Conservation (phyloP, 2,888 invertebrate species). For the Dendrolimus houi region DNA sequence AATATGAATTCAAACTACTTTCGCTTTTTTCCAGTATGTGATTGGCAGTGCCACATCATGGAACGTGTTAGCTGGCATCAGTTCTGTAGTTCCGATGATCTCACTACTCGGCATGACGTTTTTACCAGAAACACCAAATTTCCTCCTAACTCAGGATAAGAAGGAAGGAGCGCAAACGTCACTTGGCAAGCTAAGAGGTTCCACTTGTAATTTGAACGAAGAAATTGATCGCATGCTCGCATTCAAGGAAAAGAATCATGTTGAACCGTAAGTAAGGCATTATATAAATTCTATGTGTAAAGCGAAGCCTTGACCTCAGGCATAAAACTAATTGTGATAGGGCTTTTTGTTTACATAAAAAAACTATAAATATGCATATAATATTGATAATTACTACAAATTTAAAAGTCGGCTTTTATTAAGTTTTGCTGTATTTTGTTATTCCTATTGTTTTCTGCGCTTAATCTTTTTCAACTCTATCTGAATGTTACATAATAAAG, state of each 20-base stretch:
- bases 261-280: conserved; percentile 60
- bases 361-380: too few relatives aligned
- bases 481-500: too few relatives aligned
- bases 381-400: too few relatives aligned
- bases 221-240: conserved; percentile 78
- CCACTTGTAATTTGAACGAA: conserved; percentile 77
- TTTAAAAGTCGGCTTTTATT: too few relatives aligned
- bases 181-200: conserved; percentile 76
- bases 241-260: conserved; percentile 79
- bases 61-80: conserved; percentile 79
- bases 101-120: conserved; percentile 77
- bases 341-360: too few relatives aligned
- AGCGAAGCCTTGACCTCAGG: too few relatives aligned
- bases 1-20: too few relatives aligned
- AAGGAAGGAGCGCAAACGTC: conserved; percentile 77
- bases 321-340: too few relatives aligned
- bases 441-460: too few relatives aligned
- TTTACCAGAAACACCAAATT: conserved; percentile 85
- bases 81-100: conserved; percentile 76
- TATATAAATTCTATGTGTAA: too few relatives aligned
- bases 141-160: conserved; percentile 77
- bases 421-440: too few relatives aligned
- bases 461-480: too few relatives aligned
- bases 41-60: conserved; percentile 78
- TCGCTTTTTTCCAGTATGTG: conserved; percentile 66